Evolutionary conservation across 2,113 vertebrate species (phyloP).

Genomic region (Lanius collurio): DNA sequence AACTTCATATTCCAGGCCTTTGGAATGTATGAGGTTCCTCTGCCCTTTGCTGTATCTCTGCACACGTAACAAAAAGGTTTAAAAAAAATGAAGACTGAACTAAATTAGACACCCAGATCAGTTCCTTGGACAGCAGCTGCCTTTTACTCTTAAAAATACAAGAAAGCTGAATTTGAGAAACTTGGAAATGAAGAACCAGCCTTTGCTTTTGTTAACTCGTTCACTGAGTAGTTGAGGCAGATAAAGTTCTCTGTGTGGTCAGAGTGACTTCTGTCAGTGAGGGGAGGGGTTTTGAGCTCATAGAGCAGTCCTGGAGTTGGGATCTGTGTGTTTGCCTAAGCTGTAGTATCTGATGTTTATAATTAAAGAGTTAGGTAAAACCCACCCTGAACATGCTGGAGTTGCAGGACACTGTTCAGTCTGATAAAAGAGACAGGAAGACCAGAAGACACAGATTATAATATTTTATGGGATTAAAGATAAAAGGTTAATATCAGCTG

Average conservation of each 20-base stretch:
- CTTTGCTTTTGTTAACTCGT: background rate
- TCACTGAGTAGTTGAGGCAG: background rate
- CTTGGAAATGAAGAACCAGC: background rate
- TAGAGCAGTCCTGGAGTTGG: background rate
- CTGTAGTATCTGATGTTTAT: background rate
- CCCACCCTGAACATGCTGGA: background rate
- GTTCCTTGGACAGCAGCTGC: background rate
- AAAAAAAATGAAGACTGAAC: background rate
- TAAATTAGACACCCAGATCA: background rate
- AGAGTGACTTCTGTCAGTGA: background rate
- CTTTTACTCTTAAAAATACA: background rate
- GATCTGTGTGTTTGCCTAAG: background rate
- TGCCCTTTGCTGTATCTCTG: background rate
- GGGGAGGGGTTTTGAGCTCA: background rate
- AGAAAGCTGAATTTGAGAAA: background rate
- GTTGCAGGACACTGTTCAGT: background rate
- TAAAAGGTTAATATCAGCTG: background rate
- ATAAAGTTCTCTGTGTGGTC: background rate
- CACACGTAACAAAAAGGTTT: background rate
- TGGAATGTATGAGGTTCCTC: background rate
- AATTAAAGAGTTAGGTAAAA: background rate
- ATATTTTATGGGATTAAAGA: background rate
- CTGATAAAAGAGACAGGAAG: background rate
- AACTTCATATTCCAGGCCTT: background rate
- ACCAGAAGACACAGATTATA: background rate